These are phyloP conservation scores for Mimumesa dahlbomi DNA, from an alignment of 2,888 invertebrate species.

Conservation along the genomic window DNA sequence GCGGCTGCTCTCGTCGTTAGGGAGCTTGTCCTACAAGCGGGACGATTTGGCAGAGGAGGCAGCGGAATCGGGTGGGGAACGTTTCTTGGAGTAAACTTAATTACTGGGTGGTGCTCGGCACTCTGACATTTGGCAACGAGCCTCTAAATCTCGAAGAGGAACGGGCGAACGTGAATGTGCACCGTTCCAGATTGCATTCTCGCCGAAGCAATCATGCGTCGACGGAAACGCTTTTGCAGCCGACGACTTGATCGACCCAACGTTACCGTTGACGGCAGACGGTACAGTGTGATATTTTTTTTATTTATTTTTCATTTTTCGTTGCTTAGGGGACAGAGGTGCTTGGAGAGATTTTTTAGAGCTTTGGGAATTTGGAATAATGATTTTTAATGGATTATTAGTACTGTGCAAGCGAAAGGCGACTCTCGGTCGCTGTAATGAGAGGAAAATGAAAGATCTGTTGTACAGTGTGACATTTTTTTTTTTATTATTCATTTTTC, in stretches of 20 bases:
- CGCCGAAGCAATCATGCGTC: constrained; percentile 66
- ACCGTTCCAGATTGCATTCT: constrained; percentile 65
- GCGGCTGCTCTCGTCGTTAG: constrained; percentile 38
- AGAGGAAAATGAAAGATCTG: no score
- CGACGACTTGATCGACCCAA: constrained; percentile 4
- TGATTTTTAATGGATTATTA: not conserved
- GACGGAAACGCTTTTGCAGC: constrained; percentile 28
- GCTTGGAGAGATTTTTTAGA: not conserved
- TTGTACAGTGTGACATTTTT: no score
- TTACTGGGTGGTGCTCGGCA: constrained; percentile 67
- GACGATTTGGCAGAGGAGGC: constrained; percentile 10
- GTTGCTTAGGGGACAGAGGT: not conserved
- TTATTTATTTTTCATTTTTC: not conserved
- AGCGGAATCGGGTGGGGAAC: constrained; percentile 35
- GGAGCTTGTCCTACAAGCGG: constrained; percentile 57
- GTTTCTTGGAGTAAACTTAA: constrained; percentile 72
- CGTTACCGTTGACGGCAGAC: not conserved
- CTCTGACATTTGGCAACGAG: constrained; percentile 73
- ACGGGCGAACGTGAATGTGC: constrained; percentile 54
- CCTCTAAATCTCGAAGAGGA: constrained; percentile 69
- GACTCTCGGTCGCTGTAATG: no score
- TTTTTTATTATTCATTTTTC: no score
- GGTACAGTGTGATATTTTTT: not conserved
- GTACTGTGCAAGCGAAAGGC: no score
- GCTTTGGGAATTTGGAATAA: not conserved